Percentiles rank a stretch among this genome's conserved stretches.
phyloP scores from a whole-genome alignment of 2,888 invertebrate species.

The Sialis lutaria region DNA sequence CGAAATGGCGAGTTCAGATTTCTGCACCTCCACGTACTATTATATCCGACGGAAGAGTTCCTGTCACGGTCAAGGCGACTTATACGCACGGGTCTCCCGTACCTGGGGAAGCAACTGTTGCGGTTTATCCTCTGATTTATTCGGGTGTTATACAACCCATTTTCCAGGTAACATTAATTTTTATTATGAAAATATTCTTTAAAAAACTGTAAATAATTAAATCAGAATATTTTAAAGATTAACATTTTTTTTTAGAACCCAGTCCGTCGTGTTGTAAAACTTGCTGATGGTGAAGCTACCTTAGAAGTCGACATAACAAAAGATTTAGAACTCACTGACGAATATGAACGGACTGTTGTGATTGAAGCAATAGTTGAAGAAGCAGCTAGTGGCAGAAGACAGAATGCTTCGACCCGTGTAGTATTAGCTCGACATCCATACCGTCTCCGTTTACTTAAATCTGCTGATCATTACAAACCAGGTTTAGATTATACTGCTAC shows the following conservation, averaged over 20 bases:
- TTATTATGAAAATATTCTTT: neutral
- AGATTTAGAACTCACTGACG: conserved; percentile 59
- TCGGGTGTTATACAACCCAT: conserved; percentile 66
- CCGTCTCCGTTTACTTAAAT: conserved; percentile 57
- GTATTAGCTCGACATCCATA: conserved; percentile 63
- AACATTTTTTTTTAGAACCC: conserved; percentile 24
- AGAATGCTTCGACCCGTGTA: conserved; percentile 58
- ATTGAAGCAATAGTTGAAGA: conserved; percentile 85
- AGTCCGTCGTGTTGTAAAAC: conserved; percentile 27
- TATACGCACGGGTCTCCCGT: conserved; percentile 78
- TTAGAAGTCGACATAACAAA: conserved; percentile 62
- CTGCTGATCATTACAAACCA: conserved; percentile 78
- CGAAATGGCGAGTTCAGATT: conserved; percentile 81
- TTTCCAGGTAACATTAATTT: conserved; percentile 28
- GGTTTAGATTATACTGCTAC: conserved; percentile 49
- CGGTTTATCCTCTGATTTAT: conserved; percentile 67
- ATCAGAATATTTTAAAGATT: neutral
- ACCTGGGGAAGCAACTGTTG: conserved; percentile 68
- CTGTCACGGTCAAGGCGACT: conserved; percentile 49
- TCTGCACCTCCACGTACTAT: conserved; percentile 68
- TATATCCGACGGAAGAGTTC: conserved; percentile 60
- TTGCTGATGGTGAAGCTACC: conserved; percentile 39
- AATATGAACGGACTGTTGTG: conserved; percentile 63
- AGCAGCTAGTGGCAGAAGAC: conserved; percentile 65
- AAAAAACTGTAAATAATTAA: neutral